Evolutionary conservation across 2,888 invertebrate genomes (phyloP).

Genomic region (Drosophila subsilvestris): DNA sequence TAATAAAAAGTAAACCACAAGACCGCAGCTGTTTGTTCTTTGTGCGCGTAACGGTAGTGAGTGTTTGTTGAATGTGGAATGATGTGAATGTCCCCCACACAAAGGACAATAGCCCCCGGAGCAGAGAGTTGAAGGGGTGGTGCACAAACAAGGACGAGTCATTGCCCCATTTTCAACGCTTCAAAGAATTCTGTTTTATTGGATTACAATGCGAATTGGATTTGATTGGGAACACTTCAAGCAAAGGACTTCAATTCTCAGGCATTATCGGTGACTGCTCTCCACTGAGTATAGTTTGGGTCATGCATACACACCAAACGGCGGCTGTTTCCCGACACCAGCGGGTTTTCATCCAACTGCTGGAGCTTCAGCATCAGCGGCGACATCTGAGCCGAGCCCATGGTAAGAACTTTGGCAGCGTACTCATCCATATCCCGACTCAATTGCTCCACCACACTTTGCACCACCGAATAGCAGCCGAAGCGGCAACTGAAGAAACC

Average conservation of each 20-base stretch:
- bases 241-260: not conserved
- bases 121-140: conserved; percentile 6
- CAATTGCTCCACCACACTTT: conserved; percentile 57
- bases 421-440: conserved; percentile 64
- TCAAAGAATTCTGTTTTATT: not conserved
- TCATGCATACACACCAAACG: not conserved
- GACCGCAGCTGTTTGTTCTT: conserved; percentile 51
- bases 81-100: conserved; percentile 42
- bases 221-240: not conserved
- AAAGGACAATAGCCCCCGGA: conserved; percentile 34
- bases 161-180: conserved; percentile 39
- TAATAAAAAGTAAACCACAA: conserved; percentile 66
- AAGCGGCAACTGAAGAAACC: conserved; percentile 56
- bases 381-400: conserved; percentile 57
- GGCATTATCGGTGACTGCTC: conserved; percentile 37
- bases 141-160: conserved; percentile 44
- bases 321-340: conserved; percentile 1
- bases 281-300: conserved; percentile 29
- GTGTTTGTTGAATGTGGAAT: conserved; percentile 16
- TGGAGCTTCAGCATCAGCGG: conserved; percentile 64
- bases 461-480: conserved; percentile 52
- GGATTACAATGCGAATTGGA: not conserved
- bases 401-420: conserved; percentile 54
- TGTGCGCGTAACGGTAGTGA: conserved; percentile 39
- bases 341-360: conserved; percentile 54